Evolutionary conservation across 2,888 invertebrate species (phyloP).

Genomic region (Drosophila picticornis): DNA sequence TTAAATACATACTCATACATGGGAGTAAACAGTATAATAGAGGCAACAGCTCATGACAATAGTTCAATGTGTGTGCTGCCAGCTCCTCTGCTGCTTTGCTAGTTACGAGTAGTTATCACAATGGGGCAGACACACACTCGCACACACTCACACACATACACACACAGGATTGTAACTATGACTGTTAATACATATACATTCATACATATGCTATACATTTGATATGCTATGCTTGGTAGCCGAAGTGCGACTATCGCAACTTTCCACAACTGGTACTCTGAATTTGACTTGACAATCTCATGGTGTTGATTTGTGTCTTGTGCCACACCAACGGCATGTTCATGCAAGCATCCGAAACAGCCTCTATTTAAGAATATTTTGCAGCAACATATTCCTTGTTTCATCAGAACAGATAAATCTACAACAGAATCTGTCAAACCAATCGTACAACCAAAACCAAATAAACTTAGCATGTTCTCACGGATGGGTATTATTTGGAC

Average conservation of each 20-base stretch:
- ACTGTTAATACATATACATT: slow-evolving; percentile 4
- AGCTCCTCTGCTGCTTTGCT: slow-evolving; percentile 34
- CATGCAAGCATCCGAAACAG: slow-evolving; percentile 33
- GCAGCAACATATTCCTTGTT: slow-evolving; percentile 22
- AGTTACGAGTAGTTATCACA: slow-evolving; percentile 55
- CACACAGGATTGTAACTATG: slow-evolving; percentile 1
- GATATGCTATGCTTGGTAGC: slow-evolving; percentile 38
- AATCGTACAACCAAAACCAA: neutral
- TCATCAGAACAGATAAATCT: slow-evolving; percentile 9
- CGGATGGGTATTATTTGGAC: neutral
- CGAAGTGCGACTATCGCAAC: slow-evolving; percentile 56
- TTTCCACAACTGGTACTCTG: slow-evolving; percentile 63
- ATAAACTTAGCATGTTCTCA: neutral
- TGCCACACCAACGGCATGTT: slow-evolving; percentile 67
- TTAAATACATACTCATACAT: slow-evolving; percentile 9
- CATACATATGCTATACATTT: slow-evolving; percentile 17
- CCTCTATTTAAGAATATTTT: slow-evolving; percentile 1
- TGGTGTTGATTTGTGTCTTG: slow-evolving; percentile 69
- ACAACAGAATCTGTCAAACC: slow-evolving; percentile 3
- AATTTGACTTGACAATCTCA: slow-evolving; percentile 71
- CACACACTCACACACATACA: neutral
- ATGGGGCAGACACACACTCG: slow-evolving; percentile 24
- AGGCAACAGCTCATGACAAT: slow-evolving; percentile 63
- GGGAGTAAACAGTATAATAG: slow-evolving; percentile 62
- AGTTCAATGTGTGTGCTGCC: slow-evolving; percentile 59